These are phyloP conservation scores for Agrochola lota DNA, from an alignment of 2,888 invertebrate species.

Conservation along the genomic window DNA sequence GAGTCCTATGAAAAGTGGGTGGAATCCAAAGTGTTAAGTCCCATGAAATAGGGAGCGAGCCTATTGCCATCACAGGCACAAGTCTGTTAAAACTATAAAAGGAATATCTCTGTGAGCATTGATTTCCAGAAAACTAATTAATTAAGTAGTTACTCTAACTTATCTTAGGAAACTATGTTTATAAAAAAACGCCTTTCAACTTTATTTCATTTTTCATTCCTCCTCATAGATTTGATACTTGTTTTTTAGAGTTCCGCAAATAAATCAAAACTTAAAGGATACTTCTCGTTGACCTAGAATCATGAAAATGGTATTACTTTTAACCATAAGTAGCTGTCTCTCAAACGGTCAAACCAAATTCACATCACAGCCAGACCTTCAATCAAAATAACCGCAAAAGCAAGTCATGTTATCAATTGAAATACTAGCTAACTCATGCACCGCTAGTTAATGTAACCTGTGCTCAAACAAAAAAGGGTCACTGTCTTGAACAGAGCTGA, in stretches of 20 bases:
- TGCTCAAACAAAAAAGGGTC: conserved; percentile 42
- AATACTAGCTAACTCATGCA: conserved; percentile 32
- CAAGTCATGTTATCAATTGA: conserved; percentile 46
- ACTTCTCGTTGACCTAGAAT: too few species aligned
- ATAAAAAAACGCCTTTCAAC: neutral
- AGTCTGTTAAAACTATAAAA: neutral
- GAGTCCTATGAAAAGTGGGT: too few species aligned
- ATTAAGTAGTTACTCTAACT: neutral
- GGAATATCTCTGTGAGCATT: neutral
- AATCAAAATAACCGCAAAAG: conserved; percentile 1
- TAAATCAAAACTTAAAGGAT: too few species aligned
- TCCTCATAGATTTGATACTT: too few species aligned
- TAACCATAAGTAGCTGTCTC: too few species aligned
- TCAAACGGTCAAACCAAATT: neutral
- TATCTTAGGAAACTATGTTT: neutral
- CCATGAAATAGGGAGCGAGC: too few species aligned
- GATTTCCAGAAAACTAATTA: neutral
- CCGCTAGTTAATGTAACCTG: conserved; percentile 5
- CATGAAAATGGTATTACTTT: neutral
- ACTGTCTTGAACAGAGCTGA: conserved; percentile 19
- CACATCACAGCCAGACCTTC: neutral
- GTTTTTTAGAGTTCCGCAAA: neutral
- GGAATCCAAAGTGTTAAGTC: too few species aligned
- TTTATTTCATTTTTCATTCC: neutral
- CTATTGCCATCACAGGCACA: too few species aligned